phyloP scores from a whole-genome alignment of 2,888 invertebrate species.

The Drosophila anceps region DNA sequence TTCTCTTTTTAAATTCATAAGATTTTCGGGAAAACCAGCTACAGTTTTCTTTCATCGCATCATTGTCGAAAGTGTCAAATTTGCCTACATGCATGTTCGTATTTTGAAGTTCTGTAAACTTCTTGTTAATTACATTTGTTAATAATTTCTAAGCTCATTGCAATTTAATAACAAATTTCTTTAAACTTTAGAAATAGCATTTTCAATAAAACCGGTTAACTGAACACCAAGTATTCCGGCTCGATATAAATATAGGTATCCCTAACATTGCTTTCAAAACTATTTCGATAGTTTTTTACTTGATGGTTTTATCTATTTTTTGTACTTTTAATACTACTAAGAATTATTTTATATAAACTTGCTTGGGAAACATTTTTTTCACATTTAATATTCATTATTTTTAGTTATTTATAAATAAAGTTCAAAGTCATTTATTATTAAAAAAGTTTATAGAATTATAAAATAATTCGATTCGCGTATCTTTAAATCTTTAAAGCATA shows the following conservation, averaged over 20 bases:
- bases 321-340: not conserved
- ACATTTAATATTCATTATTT: not conserved
- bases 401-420: not conserved
- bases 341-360: too few relatives aligned
- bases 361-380: too few relatives aligned
- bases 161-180: not conserved
- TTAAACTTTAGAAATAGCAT: not conserved
- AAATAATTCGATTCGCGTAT: not conserved
- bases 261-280: too few relatives aligned
- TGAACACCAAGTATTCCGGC: not conserved
- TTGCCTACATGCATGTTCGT: not conserved
- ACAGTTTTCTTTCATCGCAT: constrained; percentile 62
- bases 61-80: not conserved
- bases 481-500: not conserved
- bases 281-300: not conserved
- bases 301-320: not conserved
- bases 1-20: constrained; percentile 75
- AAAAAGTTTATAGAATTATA: not conserved
- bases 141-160: not conserved
- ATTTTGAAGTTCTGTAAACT: not conserved
- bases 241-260: not conserved
- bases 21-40: constrained; percentile 76
- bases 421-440: not conserved
- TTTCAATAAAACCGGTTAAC: not conserved
- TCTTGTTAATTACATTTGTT: not conserved